Evolutionary conservation across 2,797 vertebrate species (phyloP), one percentile per base, ranked within the genome.

Genomic region (Amphiprion clarkii): DNA sequence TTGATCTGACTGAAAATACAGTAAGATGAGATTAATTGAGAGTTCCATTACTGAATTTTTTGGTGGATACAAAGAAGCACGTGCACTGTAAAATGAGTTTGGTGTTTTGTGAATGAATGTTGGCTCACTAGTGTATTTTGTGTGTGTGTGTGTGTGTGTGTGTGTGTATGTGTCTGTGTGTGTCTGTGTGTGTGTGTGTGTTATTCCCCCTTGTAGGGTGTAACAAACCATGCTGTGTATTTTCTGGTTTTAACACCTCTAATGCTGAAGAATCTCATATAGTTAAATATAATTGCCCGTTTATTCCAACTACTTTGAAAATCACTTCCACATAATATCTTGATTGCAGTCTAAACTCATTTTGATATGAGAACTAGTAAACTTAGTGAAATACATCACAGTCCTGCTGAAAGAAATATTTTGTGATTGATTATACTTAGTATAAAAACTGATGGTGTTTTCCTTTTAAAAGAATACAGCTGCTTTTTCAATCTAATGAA

Each of bases 301-400:
- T 49, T 16, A 51, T 49, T 16, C 55, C 33, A 42, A 13, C 36
- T 31, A 27, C 60, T 60, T 58, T 33, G 33, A 74, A 62, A 62
- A 9, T 1, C 1, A 36, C 33, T 58, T 16, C 36, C 27, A 21
- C n/a, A 12, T 65, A 17, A 61, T 58, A 14, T 55, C 8, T 36
- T 56, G 21, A 9, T 49, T 58, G 52, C 21, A 46, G 21, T 39
- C 19, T 23, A 67, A 61, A 46, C 59, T 19, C 14, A 56, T 67
- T 67, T 70, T 54, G 21, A n/a, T 61, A 9, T 29, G 25, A 62
- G 36, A 19, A 10, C 14, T 60, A 8, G 3, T 23, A 5, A 23
- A 51, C 19, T 23, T 40, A 52, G 11, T 25, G 7, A 21, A 21
- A 16, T 3, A 49, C 7, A 25, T 51, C 17, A 17, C 5, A 25